These are phyloP conservation scores for Drosophila nigritarsus DNA, from an alignment of 2,888 invertebrate genomes.

Conservation along the genomic window DNA sequence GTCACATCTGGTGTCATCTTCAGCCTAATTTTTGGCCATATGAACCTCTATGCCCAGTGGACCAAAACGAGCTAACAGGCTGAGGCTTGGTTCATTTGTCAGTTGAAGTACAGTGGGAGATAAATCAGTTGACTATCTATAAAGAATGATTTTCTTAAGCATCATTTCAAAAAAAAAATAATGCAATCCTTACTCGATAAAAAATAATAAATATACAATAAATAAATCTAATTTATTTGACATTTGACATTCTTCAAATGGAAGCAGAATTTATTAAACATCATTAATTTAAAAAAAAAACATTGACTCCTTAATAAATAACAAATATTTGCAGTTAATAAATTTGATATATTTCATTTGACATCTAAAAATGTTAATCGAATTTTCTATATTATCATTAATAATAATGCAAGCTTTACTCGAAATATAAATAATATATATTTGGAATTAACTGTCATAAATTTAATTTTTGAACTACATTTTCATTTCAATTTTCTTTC, in stretches of 20 bases:
- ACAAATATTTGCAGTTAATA: background rate
- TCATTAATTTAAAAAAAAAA: background rate
- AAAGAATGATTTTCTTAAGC: background rate
- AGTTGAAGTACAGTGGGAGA: constrained; percentile 22
- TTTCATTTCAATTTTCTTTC: background rate
- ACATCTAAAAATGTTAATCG: background rate
- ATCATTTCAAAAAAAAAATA: background rate
- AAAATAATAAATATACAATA: background rate
- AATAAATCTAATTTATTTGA: background rate
- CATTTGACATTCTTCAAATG: background rate
- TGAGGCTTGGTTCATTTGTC: constrained; percentile 8
- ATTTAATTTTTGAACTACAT: background rate
- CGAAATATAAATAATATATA: background rate
- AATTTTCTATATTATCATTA: background rate
- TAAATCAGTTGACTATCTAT: background rate
- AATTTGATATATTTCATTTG: background rate
- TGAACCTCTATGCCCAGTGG: constrained; percentile 14
- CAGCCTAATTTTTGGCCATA: constrained; percentile 28
- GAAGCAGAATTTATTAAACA: background rate
- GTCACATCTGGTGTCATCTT: constrained; percentile 68
- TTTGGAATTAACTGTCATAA: background rate
- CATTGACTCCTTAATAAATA: background rate
- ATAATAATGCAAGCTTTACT: background rate
- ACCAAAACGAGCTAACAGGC: constrained; percentile 12
- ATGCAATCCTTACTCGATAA: background rate